Conservation (phyloP, 1,140 invertebrate species). For the Nilaparvata lugens region DNA sequence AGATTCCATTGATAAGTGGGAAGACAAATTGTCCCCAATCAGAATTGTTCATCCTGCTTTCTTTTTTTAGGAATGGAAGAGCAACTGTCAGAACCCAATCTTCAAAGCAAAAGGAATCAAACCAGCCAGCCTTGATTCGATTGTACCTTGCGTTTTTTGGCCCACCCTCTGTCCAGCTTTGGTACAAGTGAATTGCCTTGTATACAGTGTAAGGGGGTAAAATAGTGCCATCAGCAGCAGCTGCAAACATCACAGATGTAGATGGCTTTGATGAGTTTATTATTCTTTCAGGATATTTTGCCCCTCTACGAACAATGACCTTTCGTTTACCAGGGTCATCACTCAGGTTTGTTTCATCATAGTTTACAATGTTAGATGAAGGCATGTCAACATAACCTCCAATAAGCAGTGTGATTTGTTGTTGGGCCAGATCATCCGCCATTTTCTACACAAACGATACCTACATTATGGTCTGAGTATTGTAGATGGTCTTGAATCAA, state of each 20-base stretch:
- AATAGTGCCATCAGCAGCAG: constrained; percentile 27
- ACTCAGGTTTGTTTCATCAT: constrained; percentile 34
- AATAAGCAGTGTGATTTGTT: too few species aligned
- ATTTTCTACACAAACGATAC: too few species aligned
- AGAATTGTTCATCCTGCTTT: constrained; percentile 20
- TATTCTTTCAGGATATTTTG: constrained; percentile 34
- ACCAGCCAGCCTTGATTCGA: constrained; percentile 24
- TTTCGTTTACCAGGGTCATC: constrained; percentile 33
- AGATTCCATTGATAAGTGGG: constrained; percentile 25
- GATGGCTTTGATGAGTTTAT: constrained; percentile 30
- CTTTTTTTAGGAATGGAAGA: constrained; percentile 12
- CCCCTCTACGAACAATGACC: constrained; percentile 26
- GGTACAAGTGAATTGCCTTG: constrained; percentile 23
- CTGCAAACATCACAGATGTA: too few species aligned
- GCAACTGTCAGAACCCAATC: constrained; percentile 24
- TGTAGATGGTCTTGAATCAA: too few species aligned
- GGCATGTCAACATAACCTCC: too few species aligned
- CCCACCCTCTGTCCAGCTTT: constrained; percentile 24
- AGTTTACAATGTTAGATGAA: constrained; percentile 17
- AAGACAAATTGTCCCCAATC: too few species aligned
- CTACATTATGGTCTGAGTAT: too few species aligned
- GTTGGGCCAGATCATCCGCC: too few species aligned
- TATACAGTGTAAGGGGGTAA: constrained; percentile 25
- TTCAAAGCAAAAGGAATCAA: constrained; percentile 21
- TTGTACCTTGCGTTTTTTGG: constrained; percentile 21